phyloP scores from a whole-genome alignment of 2,113 vertebrate genomes.

The Bettongia penicillata region DNA sequence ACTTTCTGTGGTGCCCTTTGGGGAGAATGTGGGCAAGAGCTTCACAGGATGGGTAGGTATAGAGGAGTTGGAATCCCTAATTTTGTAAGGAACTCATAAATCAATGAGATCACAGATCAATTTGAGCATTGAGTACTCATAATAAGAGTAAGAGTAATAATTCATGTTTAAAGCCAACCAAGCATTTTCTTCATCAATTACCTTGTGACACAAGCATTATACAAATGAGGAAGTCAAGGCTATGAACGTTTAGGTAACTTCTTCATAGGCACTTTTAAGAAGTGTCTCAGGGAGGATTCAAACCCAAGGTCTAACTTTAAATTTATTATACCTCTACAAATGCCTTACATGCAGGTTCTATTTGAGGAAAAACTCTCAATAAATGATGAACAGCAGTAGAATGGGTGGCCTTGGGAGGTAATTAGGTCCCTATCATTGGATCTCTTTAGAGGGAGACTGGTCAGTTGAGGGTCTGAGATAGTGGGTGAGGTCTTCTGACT shows the following conservation, averaged over 20 bases:
- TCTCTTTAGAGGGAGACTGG: background rate
- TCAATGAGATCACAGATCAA: background rate
- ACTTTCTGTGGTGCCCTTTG: background rate
- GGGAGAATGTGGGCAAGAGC: background rate
- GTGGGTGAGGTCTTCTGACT: background rate
- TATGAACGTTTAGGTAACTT: background rate
- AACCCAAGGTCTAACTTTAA: background rate
- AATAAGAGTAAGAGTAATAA: background rate
- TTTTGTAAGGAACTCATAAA: background rate
- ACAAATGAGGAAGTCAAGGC: background rate
- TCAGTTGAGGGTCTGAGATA: background rate
- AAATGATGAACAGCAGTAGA: background rate
- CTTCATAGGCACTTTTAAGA: background rate
- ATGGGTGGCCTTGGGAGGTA: background rate
- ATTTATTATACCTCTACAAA: background rate
- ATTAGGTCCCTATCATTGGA: background rate
- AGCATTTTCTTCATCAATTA: background rate
- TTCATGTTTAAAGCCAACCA: background rate
- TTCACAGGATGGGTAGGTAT: background rate
- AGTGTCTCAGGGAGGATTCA: background rate
- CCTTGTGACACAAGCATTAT: background rate
- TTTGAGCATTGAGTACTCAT: background rate
- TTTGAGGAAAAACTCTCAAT: background rate
- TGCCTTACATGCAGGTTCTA: background rate
- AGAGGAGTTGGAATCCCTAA: background rate